Base-by-base conservation (phyloP, 2,888 invertebrate species). In the Nezara viridula region DNA sequence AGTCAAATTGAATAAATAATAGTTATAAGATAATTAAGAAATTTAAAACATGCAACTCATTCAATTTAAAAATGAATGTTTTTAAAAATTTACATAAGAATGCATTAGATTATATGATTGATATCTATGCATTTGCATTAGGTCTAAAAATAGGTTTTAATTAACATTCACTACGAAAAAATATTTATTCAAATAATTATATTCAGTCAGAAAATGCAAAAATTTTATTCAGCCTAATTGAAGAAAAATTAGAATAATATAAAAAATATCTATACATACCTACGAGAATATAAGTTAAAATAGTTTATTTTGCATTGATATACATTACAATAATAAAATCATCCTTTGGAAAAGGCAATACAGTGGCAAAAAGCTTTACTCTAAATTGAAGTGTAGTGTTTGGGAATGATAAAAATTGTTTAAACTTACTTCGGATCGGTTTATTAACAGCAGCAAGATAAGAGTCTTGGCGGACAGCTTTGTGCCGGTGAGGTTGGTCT, bases 381-480 rank as follows among this genome's bases (percentile, higher is more conserved):
- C 40, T 81, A 47, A 44, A 24, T n/a, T 81, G 81, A 81, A 44
- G n/a, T 81, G 2, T 44, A 12, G 3, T 32, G 5, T 14, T 10
- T 9, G 44, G 81, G 44, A 81, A n/a, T 44, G n/a, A 81, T 24
- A 44, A 44, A 2, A 44, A 81, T 44, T n/a, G 3, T 47, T 81
- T 44, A 14, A n/a, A 47, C 81, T 81, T 81, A 81, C 81, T 81
- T 81, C n/a, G 81, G 21, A 90, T 47, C 19, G 90, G 93, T 90
- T 92, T 92, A 91, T 92, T 92, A 90, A 93, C 93, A 91, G 93
- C 93, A 89, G 93, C 93, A 50, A 93, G 92, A 91, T 94, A 94
- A 86, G 93, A 93, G 91, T 94, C 93, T 91, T 94, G 94, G 91
- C 93, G 92, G 89, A 93, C 93, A 86, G 93, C 93, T 91, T 93